Evolutionary conservation across 30 jellyfish, hydroid and myxozoan species (phyloP).

Genomic region (Pseudorhiza aurosa): DNA sequence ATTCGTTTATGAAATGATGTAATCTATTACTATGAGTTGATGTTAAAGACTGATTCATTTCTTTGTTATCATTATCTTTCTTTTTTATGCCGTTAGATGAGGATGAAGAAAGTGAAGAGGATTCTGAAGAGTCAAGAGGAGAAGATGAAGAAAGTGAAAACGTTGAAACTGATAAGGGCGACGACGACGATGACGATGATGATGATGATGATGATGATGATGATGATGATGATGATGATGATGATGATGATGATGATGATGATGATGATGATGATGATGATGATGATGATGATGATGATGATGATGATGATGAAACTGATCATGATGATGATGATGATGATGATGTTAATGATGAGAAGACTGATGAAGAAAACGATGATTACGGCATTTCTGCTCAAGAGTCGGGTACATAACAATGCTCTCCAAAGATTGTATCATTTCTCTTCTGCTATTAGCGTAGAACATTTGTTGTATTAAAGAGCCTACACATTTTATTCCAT

Average conservation of each 20-base stretch:
- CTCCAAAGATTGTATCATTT: no score
- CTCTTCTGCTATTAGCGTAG: no score
- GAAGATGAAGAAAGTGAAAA: constrained; percentile 63
- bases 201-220: constrained; percentile 43
- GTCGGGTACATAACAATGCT: neutral
- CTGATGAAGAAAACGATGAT: no score
- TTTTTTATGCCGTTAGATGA: constrained; percentile 17
- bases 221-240: neutral
- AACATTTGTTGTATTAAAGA: no score
- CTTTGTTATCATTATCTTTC: no score
- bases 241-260: constrained; percentile 21
- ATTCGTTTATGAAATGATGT: no score
- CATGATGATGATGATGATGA: constrained; percentile 26
- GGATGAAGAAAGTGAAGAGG: constrained; percentile 51
- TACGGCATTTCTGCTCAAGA: neutral
- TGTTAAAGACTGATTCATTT: neutral
- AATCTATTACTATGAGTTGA: no score
- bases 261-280: constrained; percentile 67
- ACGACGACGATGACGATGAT: constrained; percentile 40
- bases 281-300: constrained; percentile 33
- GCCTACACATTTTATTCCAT: no score
- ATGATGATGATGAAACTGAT: constrained; percentile 46
- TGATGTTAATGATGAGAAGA: neutral
- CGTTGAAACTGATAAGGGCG: constrained; percentile 41
- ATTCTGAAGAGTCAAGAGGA: constrained; percentile 37